phyloP scores from a whole-genome alignment of 2,888 invertebrate genomes.

The Torymus texanus region DNA sequence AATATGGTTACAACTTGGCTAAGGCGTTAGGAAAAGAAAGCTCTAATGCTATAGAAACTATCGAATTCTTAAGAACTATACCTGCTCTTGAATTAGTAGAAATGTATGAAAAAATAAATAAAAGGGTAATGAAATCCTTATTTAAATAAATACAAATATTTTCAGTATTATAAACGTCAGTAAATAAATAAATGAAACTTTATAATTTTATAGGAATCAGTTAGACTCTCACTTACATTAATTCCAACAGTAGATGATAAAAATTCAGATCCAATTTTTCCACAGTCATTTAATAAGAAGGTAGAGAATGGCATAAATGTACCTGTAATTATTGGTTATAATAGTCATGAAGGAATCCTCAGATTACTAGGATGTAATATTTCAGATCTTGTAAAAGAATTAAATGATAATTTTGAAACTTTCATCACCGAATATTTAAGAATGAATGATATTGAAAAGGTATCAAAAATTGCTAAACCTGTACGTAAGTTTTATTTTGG shows the following conservation, averaged over 20 bases:
- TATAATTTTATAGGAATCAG: constrained; percentile 43
- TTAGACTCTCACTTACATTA: constrained; percentile 35
- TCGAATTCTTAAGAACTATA: constrained; percentile 61
- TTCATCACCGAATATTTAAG: constrained; percentile 73
- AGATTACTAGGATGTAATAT: background rate
- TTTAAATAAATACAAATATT: background rate
- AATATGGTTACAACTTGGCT: constrained; percentile 57
- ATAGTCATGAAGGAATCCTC: constrained; percentile 76
- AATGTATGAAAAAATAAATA: constrained; percentile 61
- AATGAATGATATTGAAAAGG: constrained; percentile 62
- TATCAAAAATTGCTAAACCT: constrained; percentile 66
- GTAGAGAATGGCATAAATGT: constrained; percentile 72
- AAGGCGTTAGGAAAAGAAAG: constrained; percentile 60
- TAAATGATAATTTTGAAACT: constrained; percentile 69
- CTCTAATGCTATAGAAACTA: constrained; percentile 59
- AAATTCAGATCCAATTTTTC: constrained; percentile 60
- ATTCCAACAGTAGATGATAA: constrained; percentile 58
- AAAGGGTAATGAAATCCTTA: constrained; percentile 42
- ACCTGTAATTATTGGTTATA: constrained; percentile 77
- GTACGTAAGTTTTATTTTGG: constrained; percentile 77
- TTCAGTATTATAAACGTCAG: too few species aligned
- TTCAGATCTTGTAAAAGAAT: constrained; percentile 31
- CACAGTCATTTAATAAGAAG: constrained; percentile 69
- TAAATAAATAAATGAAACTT: background rate
- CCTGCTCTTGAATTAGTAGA: constrained; percentile 67